phyloP scores from a whole-genome alignment of 2,113 vertebrate genomes.

The Carassius gibelio region DNA sequence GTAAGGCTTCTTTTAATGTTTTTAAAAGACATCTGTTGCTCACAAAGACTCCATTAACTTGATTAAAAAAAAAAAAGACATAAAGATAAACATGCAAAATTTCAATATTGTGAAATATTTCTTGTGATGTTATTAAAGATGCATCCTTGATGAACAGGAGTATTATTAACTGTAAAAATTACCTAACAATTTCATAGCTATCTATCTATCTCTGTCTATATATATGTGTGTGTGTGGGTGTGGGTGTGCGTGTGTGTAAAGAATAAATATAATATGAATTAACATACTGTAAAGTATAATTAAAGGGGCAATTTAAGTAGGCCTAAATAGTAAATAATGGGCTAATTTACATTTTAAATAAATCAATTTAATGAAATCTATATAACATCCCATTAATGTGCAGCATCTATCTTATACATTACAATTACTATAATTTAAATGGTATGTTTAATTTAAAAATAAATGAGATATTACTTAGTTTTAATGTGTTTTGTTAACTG shows the following conservation, averaged over 20 bases:
- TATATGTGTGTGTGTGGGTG: no score
- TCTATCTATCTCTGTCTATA: no score
- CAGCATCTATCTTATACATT: background rate
- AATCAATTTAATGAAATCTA: background rate
- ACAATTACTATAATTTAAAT: background rate
- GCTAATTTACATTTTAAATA: background rate
- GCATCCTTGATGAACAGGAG: background rate
- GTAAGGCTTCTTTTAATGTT: background rate
- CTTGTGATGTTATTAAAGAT: background rate
- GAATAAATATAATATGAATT: no score
- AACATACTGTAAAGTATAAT: no score
- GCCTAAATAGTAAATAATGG: background rate
- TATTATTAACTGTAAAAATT: background rate
- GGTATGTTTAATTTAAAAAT: background rate
- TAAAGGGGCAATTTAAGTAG: background rate
- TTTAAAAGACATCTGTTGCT: background rate
- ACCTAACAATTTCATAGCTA: no score
- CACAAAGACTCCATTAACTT: background rate
- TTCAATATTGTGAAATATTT: background rate
- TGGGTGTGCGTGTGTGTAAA: no score
- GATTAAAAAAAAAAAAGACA: background rate
- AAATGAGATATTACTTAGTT: background rate
- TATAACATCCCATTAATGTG: background rate
- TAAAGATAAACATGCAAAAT: no score
- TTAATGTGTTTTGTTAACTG: background rate